These are phyloP conservation scores for Varanus salvator DNA, from an alignment of 2,113 vertebrate species.

Conservation along the genomic window DNA sequence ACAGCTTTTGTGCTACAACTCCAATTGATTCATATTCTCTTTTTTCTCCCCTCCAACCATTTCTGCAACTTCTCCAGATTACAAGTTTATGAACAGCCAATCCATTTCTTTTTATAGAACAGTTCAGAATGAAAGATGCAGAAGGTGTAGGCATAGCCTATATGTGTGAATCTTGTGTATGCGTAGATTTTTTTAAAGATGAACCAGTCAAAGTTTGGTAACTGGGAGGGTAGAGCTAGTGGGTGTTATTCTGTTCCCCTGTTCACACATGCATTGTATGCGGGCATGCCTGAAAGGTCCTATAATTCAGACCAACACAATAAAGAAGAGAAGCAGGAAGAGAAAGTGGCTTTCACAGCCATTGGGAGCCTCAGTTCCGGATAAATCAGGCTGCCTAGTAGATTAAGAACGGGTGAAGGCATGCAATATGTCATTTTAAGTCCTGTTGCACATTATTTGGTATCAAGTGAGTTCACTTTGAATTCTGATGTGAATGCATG, in stretches of 20 bases:
- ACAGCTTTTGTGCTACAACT: conserved; percentile 34
- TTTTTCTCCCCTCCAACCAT: neutral
- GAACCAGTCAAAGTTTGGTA: neutral
- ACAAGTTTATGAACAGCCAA: conserved; percentile 1
- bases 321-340: neutral
- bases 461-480: neutral
- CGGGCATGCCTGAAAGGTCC: neutral
- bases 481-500: neutral
- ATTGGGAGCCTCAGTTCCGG: neutral
- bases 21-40: conserved; percentile 31
- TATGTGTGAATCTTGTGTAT: neutral
- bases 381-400: too few relatives aligned
- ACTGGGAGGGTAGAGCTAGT: neutral
- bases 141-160: too few relatives aligned
- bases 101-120: conserved; percentile 17
- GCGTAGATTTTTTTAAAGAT: neutral
- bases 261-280: neutral
- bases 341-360: neutral
- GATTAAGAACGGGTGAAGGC: neutral
- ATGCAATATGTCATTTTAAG: neutral
- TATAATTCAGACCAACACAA: neutral
- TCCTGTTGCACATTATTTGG: neutral
- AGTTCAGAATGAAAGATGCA: neutral
- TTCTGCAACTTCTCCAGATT: conserved; percentile 37
- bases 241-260: too few relatives aligned